phyloP scores from a whole-genome alignment of 2,888 invertebrate species.

The Tipula vernalis region DNA sequence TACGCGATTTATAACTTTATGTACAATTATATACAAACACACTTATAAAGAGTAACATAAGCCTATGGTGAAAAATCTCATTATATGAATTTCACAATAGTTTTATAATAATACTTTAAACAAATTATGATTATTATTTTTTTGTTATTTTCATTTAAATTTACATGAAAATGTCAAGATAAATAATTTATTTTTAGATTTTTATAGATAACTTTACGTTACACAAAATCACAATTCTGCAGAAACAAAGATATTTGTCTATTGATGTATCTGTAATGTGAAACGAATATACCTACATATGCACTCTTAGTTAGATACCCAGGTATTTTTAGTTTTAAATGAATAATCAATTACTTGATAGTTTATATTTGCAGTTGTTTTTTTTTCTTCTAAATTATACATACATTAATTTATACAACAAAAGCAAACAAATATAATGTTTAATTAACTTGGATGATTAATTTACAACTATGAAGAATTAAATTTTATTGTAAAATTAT shows the following conservation, averaged over 20 bases:
- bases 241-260: background rate
- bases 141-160: background rate
- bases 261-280: background rate
- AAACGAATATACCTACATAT: background rate
- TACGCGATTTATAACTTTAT: background rate
- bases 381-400: background rate
- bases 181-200: background rate
- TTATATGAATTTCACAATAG: background rate
- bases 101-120: background rate
- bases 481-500: background rate
- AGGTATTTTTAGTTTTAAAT: background rate
- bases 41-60: background rate
- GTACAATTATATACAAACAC: background rate
- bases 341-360: background rate
- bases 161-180: background rate
- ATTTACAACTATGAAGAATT: background rate
- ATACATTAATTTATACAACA: background rate
- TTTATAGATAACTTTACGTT: background rate
- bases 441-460: background rate
- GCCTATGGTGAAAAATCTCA: background rate
- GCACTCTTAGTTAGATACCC: background rate
- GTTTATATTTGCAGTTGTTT: background rate
- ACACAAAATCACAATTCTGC: background rate
- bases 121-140: background rate
- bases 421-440: background rate